Base-by-base conservation (phyloP, 2,113 vertebrate genomes). In the Trogon surrucura region DNA sequence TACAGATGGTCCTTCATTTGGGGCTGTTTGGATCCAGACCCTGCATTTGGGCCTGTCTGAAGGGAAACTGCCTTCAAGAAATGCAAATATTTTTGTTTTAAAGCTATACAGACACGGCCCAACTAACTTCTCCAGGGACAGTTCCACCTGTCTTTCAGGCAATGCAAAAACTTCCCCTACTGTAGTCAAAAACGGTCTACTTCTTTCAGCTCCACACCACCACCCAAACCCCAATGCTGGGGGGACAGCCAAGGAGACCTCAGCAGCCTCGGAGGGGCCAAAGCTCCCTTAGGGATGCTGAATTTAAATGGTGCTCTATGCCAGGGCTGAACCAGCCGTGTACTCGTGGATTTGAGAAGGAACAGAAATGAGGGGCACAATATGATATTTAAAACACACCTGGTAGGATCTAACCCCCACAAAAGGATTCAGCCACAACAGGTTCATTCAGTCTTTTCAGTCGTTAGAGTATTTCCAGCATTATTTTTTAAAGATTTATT, bases 1-100 rank as follows among this genome's bases (percentile, higher is more conserved):
- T 91, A 71, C 86, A 93, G 86, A 81, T 83, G 82, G 78, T 65
- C 84, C 74, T 95, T 93, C 87, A 72, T 96, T 85, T 87, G 80
- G 62, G 91, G 58, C 17, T 70, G 50, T 82, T 87, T 91, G 89
- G 27, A 93, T 91, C 50, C 74, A 85, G 80, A 70, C 44, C 56
- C 66, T 89, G 89, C 44, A 47, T 75, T 3, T 89, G 73, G 38
- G 89, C 81, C 78, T 79, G 41, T 73, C 78, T 95, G 70, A 91
- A 54, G 58, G 50, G 58, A 92, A 95, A 66, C 36, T 77, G 66
- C 74, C 50, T 85, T 85, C 45, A 70, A 88, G 58, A 88, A 34
- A 65, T 1, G 19, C 61, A 89, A 65, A 50, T 87, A 73, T 82
- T 89, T 88, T 77, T 17, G 2, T 53, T 84, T 91, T 85, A 80